Percentiles rank a stretch among this genome's conserved stretches.
Conservation (phyloP, 2,113 vertebrate species). For the Corydoras maculifer region DNA sequence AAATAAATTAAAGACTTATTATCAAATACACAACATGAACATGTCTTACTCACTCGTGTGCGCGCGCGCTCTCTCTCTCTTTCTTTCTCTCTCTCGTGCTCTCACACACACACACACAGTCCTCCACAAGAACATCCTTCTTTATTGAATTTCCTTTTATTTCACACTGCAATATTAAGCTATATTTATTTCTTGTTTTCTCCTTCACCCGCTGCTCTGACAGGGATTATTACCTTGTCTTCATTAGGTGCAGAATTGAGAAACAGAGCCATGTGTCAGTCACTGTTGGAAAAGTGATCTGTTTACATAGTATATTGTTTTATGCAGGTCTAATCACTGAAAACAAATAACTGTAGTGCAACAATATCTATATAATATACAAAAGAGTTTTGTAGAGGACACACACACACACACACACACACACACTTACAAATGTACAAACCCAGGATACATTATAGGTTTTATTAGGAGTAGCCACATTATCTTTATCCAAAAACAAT, state of each 20-base stretch:
- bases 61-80: too few relatives aligned
- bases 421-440: conserved; percentile 1
- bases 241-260: too few relatives aligned
- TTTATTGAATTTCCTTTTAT: too few relatives aligned
- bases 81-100: too few relatives aligned
- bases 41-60: too few relatives aligned
- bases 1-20: too few relatives aligned
- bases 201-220: not conserved
- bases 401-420: conserved; percentile 8
- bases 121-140: too few relatives aligned
- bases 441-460: not conserved
- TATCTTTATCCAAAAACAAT: conserved; percentile 23
- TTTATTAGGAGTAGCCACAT: conserved; percentile 31
- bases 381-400: not conserved
- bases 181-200: too few relatives aligned
- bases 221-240: not conserved
- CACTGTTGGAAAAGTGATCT: conserved; percentile 4
- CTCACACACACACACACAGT: too few relatives aligned
- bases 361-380: not conserved
- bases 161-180: too few relatives aligned
- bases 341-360: not conserved
- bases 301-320: conserved; percentile 9
- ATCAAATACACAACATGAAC: too few relatives aligned
- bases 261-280: not conserved
- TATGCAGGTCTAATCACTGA: conserved; percentile 1